Percentiles rank a stretch among this genome's conserved stretches.
These are phyloP conservation scores for Chrysodeixis includens DNA, from an alignment of 2,888 invertebrate genomes.

Conservation along the genomic window DNA sequence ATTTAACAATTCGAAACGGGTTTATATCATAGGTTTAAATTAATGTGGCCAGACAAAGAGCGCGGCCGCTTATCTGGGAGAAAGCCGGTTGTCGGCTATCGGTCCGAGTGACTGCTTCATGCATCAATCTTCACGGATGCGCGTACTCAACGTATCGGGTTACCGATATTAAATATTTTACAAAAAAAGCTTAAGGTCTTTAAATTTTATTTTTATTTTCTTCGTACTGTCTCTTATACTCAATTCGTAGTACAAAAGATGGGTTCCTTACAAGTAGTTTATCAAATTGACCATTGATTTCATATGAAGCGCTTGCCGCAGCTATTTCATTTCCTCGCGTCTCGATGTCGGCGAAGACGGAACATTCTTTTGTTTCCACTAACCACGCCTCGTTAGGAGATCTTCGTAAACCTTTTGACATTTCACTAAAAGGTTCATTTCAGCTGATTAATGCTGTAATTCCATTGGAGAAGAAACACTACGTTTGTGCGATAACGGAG, in stretches of 20 bases:
- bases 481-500: slow-evolving; percentile 71
- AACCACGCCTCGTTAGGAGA: slow-evolving; percentile 77
- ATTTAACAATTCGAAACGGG: slow-evolving; percentile 77
- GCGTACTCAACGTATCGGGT: slow-evolving; percentile 49
- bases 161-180: slow-evolving; percentile 49
- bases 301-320: slow-evolving; percentile 59
- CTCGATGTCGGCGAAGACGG: slow-evolving; percentile 67
- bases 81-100: slow-evolving; percentile 73
- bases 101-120: slow-evolving; percentile 57
- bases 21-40: slow-evolving; percentile 79
- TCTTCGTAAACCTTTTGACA: slow-evolving; percentile 85
- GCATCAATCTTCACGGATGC: slow-evolving; percentile 60
- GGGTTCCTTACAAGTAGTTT: slow-evolving; percentile 9
- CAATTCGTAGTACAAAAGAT: slow-evolving; percentile 38
- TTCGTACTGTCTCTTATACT: slow-evolving; percentile 13
- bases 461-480: slow-evolving; percentile 79
- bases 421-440: slow-evolving; percentile 87
- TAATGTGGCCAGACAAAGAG: slow-evolving; percentile 84
- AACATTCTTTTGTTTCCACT: slow-evolving; percentile 83
- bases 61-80: slow-evolving; percentile 80
- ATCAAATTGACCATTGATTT: slow-evolving; percentile 45
- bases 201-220: not conserved
- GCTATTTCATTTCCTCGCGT: slow-evolving; percentile 58
- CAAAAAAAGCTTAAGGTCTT: slow-evolving; percentile 18
- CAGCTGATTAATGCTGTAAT: slow-evolving; percentile 85